Conservation (phyloP, 2,888 invertebrate genomes). For the Drosophila heteroneura region DNA sequence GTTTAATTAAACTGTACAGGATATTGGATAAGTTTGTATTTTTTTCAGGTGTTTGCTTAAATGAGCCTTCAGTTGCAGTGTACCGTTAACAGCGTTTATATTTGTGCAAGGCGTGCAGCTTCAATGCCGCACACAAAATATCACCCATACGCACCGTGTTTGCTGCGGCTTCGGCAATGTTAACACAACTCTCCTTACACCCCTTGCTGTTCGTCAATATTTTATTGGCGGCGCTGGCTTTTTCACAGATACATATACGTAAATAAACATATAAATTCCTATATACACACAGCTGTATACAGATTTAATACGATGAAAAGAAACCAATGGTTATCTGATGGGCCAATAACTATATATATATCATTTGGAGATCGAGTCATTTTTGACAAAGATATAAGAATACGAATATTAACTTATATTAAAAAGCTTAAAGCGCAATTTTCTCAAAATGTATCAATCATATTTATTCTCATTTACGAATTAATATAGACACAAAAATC, state of each 20-base stretch:
- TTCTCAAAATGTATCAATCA: neutral
- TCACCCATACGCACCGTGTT: constrained; percentile 44
- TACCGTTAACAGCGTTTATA: constrained; percentile 22
- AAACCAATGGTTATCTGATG: neutral
- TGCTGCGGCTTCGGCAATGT: constrained; percentile 25
- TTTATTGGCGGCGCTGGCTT: constrained; percentile 39
- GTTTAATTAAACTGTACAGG: neutral
- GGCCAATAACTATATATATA: neutral
- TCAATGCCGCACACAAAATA: constrained; percentile 17
- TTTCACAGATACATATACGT: constrained; percentile 23
- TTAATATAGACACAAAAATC: neutral
- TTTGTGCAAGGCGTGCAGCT: constrained; percentile 25
- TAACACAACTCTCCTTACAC: constrained; percentile 37
- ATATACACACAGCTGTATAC: neutral
- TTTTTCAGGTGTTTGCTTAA: neutral
- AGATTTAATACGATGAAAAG: constrained; percentile 6
- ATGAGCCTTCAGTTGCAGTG: constrained; percentile 50
- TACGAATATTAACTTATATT: neutral
- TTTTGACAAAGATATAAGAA: neutral
- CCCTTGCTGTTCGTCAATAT: constrained; percentile 57
- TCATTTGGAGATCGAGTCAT: neutral
- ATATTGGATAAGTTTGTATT: constrained; percentile 6
- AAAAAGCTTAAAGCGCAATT: neutral
- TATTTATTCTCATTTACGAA: neutral
- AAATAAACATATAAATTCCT: neutral